phyloP scores from a whole-genome alignment of 2,888 invertebrate genomes.

The Eupithecia abbreviata region DNA sequence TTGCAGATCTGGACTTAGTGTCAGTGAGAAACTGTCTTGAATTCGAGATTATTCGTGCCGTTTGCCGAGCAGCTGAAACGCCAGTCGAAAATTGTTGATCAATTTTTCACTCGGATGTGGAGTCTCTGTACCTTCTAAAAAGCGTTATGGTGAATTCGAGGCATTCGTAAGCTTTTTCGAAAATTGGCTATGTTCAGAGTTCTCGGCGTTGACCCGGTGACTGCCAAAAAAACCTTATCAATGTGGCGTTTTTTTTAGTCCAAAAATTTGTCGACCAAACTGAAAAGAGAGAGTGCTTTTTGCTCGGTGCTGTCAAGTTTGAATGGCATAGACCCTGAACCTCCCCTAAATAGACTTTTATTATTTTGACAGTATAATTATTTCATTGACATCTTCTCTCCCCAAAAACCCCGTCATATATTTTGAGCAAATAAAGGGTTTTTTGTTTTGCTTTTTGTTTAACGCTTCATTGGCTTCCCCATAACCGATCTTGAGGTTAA shows the following conservation, averaged over 20 bases:
- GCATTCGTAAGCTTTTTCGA: background rate
- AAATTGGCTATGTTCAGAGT: background rate
- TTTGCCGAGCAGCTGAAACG: slow-evolving; percentile 2
- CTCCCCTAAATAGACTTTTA: too few relatives aligned
- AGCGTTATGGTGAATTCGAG: background rate
- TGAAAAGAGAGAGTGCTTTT: too few relatives aligned
- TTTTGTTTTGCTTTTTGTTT: too few relatives aligned
- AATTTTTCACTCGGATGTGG: background rate
- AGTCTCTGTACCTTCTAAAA: background rate
- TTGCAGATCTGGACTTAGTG: slow-evolving; percentile 52
- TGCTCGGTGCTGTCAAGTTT: too few relatives aligned
- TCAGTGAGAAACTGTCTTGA: slow-evolving; percentile 46
- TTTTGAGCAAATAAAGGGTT: too few relatives aligned
- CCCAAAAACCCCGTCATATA: background rate
- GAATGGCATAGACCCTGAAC: too few relatives aligned
- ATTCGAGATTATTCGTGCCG: slow-evolving; percentile 26
- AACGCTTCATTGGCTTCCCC: too few relatives aligned
- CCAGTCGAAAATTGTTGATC: background rate
- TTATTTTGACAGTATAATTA: too few relatives aligned
- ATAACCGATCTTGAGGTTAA: background rate
- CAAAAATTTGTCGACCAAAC: too few relatives aligned
- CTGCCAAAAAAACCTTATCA: background rate
- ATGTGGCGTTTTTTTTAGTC: too few relatives aligned
- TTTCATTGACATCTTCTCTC: too few relatives aligned
- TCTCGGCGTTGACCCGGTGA: background rate